phyloP scores from a whole-genome alignment of 2,888 invertebrate species.

The Epinotia ramella region DNA sequence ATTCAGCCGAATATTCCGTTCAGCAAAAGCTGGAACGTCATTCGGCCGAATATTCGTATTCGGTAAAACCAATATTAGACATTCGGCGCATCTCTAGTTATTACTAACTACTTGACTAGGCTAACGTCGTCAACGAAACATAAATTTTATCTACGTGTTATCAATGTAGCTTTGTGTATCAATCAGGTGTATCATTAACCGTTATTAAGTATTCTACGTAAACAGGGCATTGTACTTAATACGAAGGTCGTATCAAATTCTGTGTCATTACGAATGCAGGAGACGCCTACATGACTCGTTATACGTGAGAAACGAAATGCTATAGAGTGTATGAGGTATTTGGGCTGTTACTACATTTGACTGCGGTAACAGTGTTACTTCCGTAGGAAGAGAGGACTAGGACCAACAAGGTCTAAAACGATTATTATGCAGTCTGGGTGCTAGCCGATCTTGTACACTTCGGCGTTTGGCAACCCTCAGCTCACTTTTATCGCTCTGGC shows the following conservation, averaged over 20 bases:
- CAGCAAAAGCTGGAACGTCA: too few relatives aligned
- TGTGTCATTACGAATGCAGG: constrained; percentile 34
- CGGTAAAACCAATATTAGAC: too few relatives aligned
- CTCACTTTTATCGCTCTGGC: too few relatives aligned
- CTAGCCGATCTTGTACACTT: too few relatives aligned
- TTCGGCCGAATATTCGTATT: too few relatives aligned
- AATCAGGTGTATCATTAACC: not conserved
- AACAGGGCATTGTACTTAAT: constrained; percentile 15
- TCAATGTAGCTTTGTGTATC: not conserved
- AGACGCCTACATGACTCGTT: constrained; percentile 2
- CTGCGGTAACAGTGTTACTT: constrained; percentile 2
- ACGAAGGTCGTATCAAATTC: constrained; percentile 39
- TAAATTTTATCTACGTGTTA: not conserved
- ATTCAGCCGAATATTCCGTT: too few relatives aligned
- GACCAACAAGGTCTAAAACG: not conserved
- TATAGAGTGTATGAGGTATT: not conserved
- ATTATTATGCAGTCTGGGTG: too few relatives aligned
- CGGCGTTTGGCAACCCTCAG: too few relatives aligned
- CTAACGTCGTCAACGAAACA: not conserved
- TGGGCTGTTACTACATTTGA: not conserved
- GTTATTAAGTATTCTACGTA: constrained; percentile 34
- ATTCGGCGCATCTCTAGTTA: too few relatives aligned
- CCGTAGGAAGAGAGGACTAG: constrained; percentile 22
- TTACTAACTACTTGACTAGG: not conserved
- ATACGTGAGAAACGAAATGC: not conserved